Base-by-base conservation (phyloP, 2,888 invertebrate genomes). In the Eustalomyia histrio region DNA sequence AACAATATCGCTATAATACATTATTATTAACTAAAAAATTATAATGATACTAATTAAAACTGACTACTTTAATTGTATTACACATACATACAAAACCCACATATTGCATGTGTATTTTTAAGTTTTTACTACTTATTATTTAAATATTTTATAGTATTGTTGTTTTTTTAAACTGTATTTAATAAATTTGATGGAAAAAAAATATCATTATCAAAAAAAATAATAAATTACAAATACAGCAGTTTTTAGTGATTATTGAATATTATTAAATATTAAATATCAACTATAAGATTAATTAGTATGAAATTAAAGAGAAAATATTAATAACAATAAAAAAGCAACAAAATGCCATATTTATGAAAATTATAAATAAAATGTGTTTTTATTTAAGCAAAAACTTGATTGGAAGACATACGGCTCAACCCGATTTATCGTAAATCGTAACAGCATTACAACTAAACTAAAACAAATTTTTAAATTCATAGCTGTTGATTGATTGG, bases 261-360 rank as follows among this genome's bases (percentile, higher is more conserved):
- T n/a, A 72, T 76, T 72, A 79, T 72, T 74, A 65, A 71, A 65
- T n/a, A n/a, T n/a, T n/a, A n/a, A n/a, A n/a, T 79, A 64, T 71
- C 71, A 68, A 72, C 68, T 79, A 82, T 82, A 79, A 75, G 72
- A 50, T 72, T 58, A 67, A 82, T 71, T 79, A 75, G 61, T 72
- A 33, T 63, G 61, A 63, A 58, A 67, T 61, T 72, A 16, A 50
- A 58, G 17, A 65, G 55, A 71, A 58, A 76, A 71, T 16, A 65
- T 9, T 52, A 61, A 60, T 14, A 24, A 63, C 14, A 78, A 65
- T 67, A 74, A 83, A 83, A 33, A 57, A 72, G 55, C 58, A 80
- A 82, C 10, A 57, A 85, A 87, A 86, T 86, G 87, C 87, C 86
- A 88, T 88, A 87, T 87, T 86, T 88, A 88, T 86, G 86, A 83